Percentiles rank a stretch among this genome's conserved stretches.
phyloP scores from a whole-genome alignment of 2,888 invertebrate species.

The Tenthredo mesomela region DNA sequence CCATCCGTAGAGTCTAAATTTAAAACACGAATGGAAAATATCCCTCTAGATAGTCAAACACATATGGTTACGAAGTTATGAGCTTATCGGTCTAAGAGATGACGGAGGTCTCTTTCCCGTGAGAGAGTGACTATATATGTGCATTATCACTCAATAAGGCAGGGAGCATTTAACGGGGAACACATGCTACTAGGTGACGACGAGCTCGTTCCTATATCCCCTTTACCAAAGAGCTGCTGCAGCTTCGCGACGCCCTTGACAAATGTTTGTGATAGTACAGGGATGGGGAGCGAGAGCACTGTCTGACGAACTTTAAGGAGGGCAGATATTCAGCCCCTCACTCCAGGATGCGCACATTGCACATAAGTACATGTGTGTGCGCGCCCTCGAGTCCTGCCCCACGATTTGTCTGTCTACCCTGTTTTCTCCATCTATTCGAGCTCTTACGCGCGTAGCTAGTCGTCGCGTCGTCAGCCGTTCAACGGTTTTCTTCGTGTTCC shows the following conservation, averaged over 20 bases:
- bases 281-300: conserved; percentile 53
- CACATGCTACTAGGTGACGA: conserved; percentile 62
- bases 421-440: neutral
- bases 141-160: conserved; percentile 55
- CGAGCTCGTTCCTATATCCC: conserved; percentile 57
- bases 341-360: conserved; percentile 13
- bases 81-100: conserved; percentile 6
- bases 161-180: conserved; percentile 57
- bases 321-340: conserved; percentile 56
- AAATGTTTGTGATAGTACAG: conserved; percentile 62
- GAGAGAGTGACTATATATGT: neutral
- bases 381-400: neutral
- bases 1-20: conserved; percentile 14
- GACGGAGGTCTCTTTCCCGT: conserved; percentile 13
- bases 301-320: conserved; percentile 63
- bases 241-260: conserved; percentile 58
- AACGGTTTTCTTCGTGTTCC: conserved; percentile 12
- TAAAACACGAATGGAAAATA: conserved; percentile 18
- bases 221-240: conserved; percentile 56
- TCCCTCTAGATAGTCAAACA: conserved; percentile 4
- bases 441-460: neutral
- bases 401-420: conserved; percentile 21
- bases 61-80: conserved; percentile 19
- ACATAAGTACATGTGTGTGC: neutral
- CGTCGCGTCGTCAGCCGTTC: neutral